Evolutionary conservation across 2,888 invertebrate genomes (phyloP), one percentile per base, ranked within the genome.

Genomic region (Pterostichus madidus): DNA sequence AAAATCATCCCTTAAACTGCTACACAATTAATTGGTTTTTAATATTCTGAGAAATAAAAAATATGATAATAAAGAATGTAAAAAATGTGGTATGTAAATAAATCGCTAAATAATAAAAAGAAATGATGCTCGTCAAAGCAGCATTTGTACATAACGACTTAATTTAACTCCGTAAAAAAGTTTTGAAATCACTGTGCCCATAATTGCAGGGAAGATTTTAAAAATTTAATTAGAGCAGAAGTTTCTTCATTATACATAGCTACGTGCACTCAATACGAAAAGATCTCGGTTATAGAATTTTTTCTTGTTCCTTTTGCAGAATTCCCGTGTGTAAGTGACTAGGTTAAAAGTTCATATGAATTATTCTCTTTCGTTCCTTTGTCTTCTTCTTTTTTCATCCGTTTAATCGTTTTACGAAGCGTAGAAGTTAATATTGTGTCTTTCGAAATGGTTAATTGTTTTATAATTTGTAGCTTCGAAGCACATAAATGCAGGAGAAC

Each of bases 201-300:
- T 75, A 75, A 75, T 75, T 75, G 52, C 49, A 49, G 32, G 35
- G 52, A 75, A 75, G 75, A 75, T 75, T 75, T 75, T 39, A 75
- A 75, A 75, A 75, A 75, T 75, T 75, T 75, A 75, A 75, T 75
- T 52, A 75, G 32, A 52, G n/a, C 13, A 24, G 52, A 75, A 75
- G 75, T 75, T 75, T 75, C 75, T 75, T 75, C 75, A 75, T 75
- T 75, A 75, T 75, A 49, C 52, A 44, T 75, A 31, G 11, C 49
- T 13, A 75, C 49, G 52, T 49, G 52, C 52, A 75, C n/a, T 75
- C 32, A 75, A 75, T 75, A 75, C 32, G n/a, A 52, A 75, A 52
- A 75, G n/a, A 59, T 13, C 15, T 5, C 10, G 59, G 61, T 61
- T 61, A 61, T 64, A 35, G 64, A 64, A 32, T 64, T 32, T 64